Evolutionary conservation across 2,113 vertebrate species (phyloP), one percentile per base, ranked within the genome.

Genomic region (Oostethus manadensis): DNA sequence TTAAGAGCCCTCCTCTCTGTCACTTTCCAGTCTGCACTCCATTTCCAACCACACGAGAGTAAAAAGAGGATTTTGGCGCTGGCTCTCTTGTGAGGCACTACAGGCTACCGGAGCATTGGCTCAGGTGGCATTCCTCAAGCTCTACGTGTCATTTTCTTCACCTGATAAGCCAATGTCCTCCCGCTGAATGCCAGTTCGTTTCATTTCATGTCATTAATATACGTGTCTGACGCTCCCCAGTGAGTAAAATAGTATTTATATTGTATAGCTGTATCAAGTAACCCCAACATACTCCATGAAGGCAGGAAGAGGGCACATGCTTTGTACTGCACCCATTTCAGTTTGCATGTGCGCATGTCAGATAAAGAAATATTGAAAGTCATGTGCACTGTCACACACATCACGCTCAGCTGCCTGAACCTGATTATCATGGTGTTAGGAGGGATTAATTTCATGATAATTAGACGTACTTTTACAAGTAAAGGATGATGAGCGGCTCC

Each of bases 1-100:
- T 87, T 86, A 87, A 83, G 80, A 84, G 84, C 74, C 74, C 76
- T 73, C 58, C 83, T 86, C 76, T 84, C 84, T 71, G 86, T 85
- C 84, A 86, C 83, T 82, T 83, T 81, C 74, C 76, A 69, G 81
- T 86, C 82, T 62, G 7, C 77, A 67, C 73, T 77, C 77, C 72
- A 67, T 80, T 84, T 82, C 74, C 66, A 73, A 82, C 77, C 76
- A 71, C 68, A 73, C 56, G 58, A 20, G 62, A 81, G 66, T 71
- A 78, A 76, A 79, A 83, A 84, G 79, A 83, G 14, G 10, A 20
- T 74, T 81, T 78, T 68, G 6, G 53, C 75, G 17, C 59, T 49
- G 61, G 75, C 68, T 62, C 73, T 59, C 59, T 50, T 59, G 67
- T 70, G 51, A 62, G 40, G 49, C 68, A 43, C 54, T 6, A 51